Base-by-base conservation (phyloP, 2,888 invertebrate species). In the Griposia aprilina region DNA sequence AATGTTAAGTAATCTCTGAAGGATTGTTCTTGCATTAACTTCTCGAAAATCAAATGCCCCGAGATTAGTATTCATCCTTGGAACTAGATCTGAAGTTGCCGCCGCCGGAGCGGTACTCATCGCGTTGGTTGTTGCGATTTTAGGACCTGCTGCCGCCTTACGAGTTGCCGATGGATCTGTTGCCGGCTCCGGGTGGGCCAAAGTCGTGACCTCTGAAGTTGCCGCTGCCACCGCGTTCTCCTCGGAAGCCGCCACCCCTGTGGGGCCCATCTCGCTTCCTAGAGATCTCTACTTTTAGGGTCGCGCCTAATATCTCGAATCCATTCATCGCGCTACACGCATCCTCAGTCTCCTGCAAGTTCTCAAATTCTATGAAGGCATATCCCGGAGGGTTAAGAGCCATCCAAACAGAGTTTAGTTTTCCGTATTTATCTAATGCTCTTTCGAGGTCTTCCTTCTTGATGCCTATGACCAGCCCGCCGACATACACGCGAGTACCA, bases 321-420 rank as follows among this genome's bases (percentile, higher is more conserved):
- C 99, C 99, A 92, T 99, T 99, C 97, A 99, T 97, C 92, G 98
- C 98, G 94, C 98, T 98, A 96, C 99, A 98, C 84, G 99, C 99
- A 92, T 98, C 98, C 94, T 99, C 98, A 60, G 99, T 99, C 96
- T 99, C 99, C 93, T 98, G 98, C 94, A 98, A 97, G 96, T 98
- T 98, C 94, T 98, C 98, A 96, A 99, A 99, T 97, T 99, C 99
- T 94, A 99, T 98, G 97, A 99, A 99, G 86, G 99, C 99, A 96
- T 99, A 99, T 92, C 99, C 99, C 89, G 99, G 99, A 89, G 99
- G 99, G 96, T 99, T 99, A 95, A 99, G 98, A 89, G 99, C 99
- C 90, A 98, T 98, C 99, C 99, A 99, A 87, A 99, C 99, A 90
- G 98, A 98, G 97, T 98, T 98, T 90, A 99, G 97, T 97, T 99